These are phyloP conservation scores for Megalopta genalis DNA, from an alignment of 1,140 invertebrate species.

Conservation along the genomic window DNA sequence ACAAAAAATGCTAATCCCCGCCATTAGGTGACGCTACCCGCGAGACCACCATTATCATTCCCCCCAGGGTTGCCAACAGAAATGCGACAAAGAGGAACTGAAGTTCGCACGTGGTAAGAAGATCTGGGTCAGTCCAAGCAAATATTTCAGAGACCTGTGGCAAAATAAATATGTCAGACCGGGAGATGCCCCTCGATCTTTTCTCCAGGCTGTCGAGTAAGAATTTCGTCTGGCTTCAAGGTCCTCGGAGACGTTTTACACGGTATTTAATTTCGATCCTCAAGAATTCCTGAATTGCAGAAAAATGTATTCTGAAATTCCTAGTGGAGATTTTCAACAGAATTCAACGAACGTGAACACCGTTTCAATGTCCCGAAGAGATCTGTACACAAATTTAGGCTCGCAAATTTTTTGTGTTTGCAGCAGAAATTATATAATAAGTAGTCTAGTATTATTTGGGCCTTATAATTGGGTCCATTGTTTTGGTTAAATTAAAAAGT, in stretches of 20 bases:
- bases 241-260: background rate
- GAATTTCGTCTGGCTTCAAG: constrained; percentile 6
- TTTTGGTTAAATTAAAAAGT: too few species aligned
- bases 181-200: background rate
- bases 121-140: constrained; percentile 45
- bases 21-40: constrained; percentile 23
- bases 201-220: background rate
- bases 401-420: too few species aligned
- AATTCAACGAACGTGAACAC: too few species aligned
- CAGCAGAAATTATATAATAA: too few species aligned
- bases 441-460: too few species aligned
- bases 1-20: constrained; percentile 40
- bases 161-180: constrained; percentile 50
- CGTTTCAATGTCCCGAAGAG: too few species aligned
- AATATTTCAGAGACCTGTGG: constrained; percentile 56
- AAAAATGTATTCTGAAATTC: background rate
- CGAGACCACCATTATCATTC: constrained; percentile 23
- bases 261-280: background rate
- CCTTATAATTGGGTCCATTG: too few species aligned
- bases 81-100: constrained; percentile 39
- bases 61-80: constrained; percentile 9
- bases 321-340: too few species aligned
- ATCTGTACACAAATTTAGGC: too few species aligned
- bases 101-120: constrained; percentile 33
- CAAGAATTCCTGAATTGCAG: background rate